Conservation (phyloP, 2,113 vertebrate species). For the Cacatua alba region DNA sequence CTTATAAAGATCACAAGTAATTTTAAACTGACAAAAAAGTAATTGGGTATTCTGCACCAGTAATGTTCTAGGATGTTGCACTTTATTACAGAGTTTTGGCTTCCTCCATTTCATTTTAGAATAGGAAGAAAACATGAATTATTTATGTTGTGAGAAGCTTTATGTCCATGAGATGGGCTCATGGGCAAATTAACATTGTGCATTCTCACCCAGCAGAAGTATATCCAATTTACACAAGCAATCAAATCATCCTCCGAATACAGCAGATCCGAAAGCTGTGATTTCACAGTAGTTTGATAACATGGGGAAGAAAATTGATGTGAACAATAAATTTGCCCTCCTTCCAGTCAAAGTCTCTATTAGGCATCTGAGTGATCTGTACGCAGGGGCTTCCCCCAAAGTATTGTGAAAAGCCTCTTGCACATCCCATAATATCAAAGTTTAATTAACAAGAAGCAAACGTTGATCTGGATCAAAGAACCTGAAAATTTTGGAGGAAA, state of each 20-base stretch:
- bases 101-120: not conserved
- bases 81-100: not conserved
- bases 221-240: not conserved
- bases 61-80: not conserved
- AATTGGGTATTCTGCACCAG: not conserved
- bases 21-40: not conserved
- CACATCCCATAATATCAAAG: not conserved
- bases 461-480: not conserved
- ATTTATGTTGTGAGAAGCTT: not conserved
- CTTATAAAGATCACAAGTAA: not conserved
- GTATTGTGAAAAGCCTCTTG: not conserved
- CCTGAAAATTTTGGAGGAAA: not conserved
- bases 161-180: not conserved
- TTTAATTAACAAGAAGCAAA: not conserved
- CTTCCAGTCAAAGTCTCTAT: not conserved
- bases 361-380: not conserved
- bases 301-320: not conserved
- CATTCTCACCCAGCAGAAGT: not conserved
- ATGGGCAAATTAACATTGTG: not conserved
- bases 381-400: not conserved
- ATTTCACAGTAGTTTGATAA: not conserved
- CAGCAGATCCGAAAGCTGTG: not conserved
- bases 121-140: not conserved
- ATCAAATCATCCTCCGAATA: not conserved
- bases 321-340: not conserved